Percentiles rank a stretch among this genome's conserved stretches.
Conservation (phyloP, 2,888 invertebrate species). For the Tortrix viridana region DNA sequence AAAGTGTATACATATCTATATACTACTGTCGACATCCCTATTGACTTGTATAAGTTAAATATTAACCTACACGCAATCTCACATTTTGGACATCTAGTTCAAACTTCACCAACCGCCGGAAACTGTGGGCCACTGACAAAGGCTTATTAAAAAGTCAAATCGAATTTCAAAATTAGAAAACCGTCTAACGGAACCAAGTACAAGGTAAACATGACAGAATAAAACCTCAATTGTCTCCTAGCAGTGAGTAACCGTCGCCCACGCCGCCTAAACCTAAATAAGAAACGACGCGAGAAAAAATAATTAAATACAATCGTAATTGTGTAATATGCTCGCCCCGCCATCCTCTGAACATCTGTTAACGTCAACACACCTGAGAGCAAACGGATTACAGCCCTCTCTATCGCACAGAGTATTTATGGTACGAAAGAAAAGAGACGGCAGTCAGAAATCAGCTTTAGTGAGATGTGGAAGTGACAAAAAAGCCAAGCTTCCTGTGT, state of each 20-base stretch:
- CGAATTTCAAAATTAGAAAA: conserved; percentile 58
- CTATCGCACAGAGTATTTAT: conserved; percentile 44
- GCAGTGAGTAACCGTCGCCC: conserved; percentile 58
- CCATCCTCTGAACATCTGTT: conserved; percentile 80
- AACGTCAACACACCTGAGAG: conserved; percentile 82
- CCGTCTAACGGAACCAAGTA: conserved; percentile 57
- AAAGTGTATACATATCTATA: no score
- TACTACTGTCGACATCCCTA: no score
- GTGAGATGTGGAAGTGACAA: conserved; percentile 81
- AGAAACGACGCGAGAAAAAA: conserved; percentile 70
- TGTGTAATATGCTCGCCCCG: conserved; percentile 77
- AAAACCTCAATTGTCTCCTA: conserved; percentile 66
- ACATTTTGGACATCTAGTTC: background rate
- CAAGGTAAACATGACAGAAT: conserved; percentile 64
- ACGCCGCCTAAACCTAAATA: conserved; percentile 65
- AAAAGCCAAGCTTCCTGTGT: conserved; percentile 83
- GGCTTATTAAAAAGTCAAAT: conserved; percentile 44
- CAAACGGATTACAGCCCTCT: conserved; percentile 51
- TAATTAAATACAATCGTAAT: conserved; percentile 83
- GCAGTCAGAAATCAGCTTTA: conserved; percentile 55
- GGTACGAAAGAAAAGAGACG: conserved; percentile 51
- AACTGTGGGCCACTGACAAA: conserved; percentile 34
- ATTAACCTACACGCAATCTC: background rate
- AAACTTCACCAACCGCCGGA: conserved; percentile 26
- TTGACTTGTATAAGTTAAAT: no score